Evolutionary conservation across 2,888 invertebrate genomes (phyloP).

Genomic region (Falcaria lacertinaria): DNA sequence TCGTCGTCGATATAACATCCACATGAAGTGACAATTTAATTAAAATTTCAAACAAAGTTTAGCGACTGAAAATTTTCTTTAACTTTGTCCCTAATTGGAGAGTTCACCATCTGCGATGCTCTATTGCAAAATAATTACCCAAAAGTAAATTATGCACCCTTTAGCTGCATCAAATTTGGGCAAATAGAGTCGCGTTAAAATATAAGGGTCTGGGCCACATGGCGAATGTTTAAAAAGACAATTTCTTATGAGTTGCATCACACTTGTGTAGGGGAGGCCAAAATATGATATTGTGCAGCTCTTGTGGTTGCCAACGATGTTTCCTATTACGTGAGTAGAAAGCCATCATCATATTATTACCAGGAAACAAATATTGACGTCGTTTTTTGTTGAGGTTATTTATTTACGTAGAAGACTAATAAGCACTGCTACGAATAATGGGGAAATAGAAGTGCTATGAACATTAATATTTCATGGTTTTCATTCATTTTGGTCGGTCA

Average conservation of each 20-base stretch:
- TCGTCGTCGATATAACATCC: conserved; percentile 41
- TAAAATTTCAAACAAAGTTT: conserved; percentile 55
- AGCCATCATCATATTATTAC: conserved; percentile 13
- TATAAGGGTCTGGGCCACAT: conserved; percentile 63
- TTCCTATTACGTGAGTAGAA: conserved; percentile 23
- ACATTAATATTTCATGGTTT: not conserved
- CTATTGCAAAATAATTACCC: conserved; percentile 75
- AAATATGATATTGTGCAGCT: conserved; percentile 50
- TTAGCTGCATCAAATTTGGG: conserved; percentile 70
- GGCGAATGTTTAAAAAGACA: conserved; percentile 61
- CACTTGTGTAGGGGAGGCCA: conserved; percentile 39
- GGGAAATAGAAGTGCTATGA: not conserved
- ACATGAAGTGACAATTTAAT: conserved; percentile 49
- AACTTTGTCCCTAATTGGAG: conserved; percentile 47
- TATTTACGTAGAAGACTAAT: not conserved
- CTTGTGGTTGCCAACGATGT: conserved; percentile 26
- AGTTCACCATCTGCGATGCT: conserved; percentile 68
- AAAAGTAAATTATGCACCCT: conserved; percentile 77
- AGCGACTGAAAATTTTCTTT: conserved; percentile 55
- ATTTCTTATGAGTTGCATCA: conserved; percentile 54
- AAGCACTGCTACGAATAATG: not conserved
- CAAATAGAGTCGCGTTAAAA: conserved; percentile 66
- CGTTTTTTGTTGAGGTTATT: not conserved
- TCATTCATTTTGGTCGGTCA: no score
- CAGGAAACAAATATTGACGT: not conserved